Base-by-base conservation (phyloP, 2,113 vertebrate genomes). In the Sapajus apella region DNA sequence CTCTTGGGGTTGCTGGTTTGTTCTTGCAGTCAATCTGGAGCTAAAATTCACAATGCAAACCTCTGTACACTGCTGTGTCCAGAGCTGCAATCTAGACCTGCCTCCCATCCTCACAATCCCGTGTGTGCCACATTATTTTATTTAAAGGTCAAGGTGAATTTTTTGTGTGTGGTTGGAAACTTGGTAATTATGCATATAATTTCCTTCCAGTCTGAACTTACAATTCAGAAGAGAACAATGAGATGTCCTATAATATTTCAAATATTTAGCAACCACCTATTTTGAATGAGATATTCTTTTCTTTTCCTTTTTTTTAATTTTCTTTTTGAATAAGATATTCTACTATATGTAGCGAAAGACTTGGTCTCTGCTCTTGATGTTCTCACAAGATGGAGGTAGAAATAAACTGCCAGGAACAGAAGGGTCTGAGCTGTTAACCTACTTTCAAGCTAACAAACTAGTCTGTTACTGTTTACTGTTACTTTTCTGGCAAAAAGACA, bases 141-240 rank as follows among this genome's bases (percentile, higher is more conserved):
- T 84, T 56, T 73, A 52, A 95, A 84, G 8, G 9, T 27, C 7
- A 47, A 61, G 20, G 37, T 76, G 56, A 72, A 30, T 84, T 91
- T 92, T 79, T 3, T 79, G 8, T 86, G 4, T 75, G 7, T 79
- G 61, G 9, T 68, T 92, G 55, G 50, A 83, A 68, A 80, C 70
- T 50, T 80, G 64, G 52, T 81, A 89, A 95, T 23, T 70, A 68
- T 72, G 23, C 35, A 27, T 47, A 76, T 40, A 23, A 30, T 84
- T 88, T 89, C 50, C 43, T 89, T 87, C 30, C 75, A 76, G 47
- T 79, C 23, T 75, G 30, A 95, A 94, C 11, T 93, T 70, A 76
- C 68, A 94, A 76, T 61, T 85, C 47, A 76, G 66, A 84, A 92
- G 17, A 72, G 37, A 21, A 70, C n/a, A 76, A 30, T 77, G n/a